Evolutionary conservation across 2,888 invertebrate species (phyloP), one percentile per base, ranked within the genome.

Genomic region (Drosophila buzzatii): DNA sequence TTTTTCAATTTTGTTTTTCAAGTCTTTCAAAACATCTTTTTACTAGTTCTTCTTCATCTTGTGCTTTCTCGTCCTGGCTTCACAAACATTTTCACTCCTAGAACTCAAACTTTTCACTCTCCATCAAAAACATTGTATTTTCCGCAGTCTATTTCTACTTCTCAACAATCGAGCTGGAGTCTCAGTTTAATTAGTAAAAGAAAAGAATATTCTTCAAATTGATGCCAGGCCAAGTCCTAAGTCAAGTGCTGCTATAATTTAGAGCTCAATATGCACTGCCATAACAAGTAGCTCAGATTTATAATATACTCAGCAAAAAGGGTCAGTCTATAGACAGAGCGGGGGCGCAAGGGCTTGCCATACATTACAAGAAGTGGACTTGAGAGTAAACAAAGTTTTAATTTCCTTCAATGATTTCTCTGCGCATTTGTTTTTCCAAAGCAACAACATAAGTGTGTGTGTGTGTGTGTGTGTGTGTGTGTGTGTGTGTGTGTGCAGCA

Each of bases 331-430:
- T 35, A 7, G 44, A 20, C 57, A 33, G 3, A 1, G 18, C n/a
- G 52, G 14, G 42, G 16, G 27, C 31, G 27, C 0, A 14, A 0
- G 53, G 44, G 58, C 44, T 45, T 41, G 33, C 42, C 42, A 58
- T 55, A 39, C 66, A 73, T 76, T 70, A 66, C 69, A 67, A 77
- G 65, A 73, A 62, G 61, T 73, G 80, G 83, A 81, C 82, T 84
- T 70, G 61, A 73, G 73, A 79, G 82, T 85, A 87, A 85, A 87
- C 80, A 85, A 85, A 85, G 87, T 85, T 85, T 84, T 85, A 85
- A 85, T 85, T 85, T 85, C 84, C 84, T 84, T 86, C 84, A 85
- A 86, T 86, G 84, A 85, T 85, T 85, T 86, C 80, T 73, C 66
- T 65, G 76, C 72, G 76, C 79, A 76, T 79, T 79, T 79, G 79